Conservation (phyloP, 2,797 vertebrate genomes). For the Bradypodion pumilum region DNA sequence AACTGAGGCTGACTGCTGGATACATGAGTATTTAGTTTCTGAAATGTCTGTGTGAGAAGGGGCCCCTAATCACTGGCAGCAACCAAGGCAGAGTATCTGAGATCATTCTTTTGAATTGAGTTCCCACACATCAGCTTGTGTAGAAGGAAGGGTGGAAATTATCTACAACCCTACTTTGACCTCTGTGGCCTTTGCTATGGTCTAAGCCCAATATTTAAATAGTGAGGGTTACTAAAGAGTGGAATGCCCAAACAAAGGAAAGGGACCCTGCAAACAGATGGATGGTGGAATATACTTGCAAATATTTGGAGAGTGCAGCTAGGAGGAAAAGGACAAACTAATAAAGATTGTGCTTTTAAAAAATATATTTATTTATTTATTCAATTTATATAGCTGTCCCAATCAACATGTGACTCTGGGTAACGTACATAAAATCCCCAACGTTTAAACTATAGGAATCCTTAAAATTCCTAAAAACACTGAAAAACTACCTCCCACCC, state of each 20-base stretch:
- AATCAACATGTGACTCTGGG: too few relatives aligned
- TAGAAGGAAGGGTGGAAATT: constrained; percentile 29
- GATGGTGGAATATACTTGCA: constrained; percentile 44
- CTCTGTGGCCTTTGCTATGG: constrained; percentile 25
- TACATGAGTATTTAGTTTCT: rapidly evolving
- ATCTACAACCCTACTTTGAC: constrained; percentile 32
- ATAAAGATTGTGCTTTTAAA: constrained; percentile 16
- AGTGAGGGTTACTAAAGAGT: constrained; percentile 43
- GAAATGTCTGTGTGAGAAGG: not conserved
- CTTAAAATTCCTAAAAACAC: too few relatives aligned
- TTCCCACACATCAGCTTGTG: constrained; percentile 35
- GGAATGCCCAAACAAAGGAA: constrained; percentile 35
- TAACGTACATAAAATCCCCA: too few relatives aligned
- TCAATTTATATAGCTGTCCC: too few relatives aligned
- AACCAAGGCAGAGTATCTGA: not conserved
- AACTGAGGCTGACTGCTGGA: not conserved
- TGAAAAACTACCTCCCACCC: too few relatives aligned
- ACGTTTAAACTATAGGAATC: too few relatives aligned
- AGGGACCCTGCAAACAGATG: constrained; percentile 38
- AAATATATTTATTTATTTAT: too few relatives aligned
- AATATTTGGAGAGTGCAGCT: constrained; percentile 4
- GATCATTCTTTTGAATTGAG: constrained; percentile 5
- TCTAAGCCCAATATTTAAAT: constrained; percentile 37
- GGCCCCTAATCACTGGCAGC: not conserved
- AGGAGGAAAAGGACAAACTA: constrained; percentile 52